A percentile compares a stretch with the other conserved stretches of the same genome.
Evolutionary conservation across 2,888 invertebrate species (phyloP).

Genomic region (Drosophila niveifrons): DNA sequence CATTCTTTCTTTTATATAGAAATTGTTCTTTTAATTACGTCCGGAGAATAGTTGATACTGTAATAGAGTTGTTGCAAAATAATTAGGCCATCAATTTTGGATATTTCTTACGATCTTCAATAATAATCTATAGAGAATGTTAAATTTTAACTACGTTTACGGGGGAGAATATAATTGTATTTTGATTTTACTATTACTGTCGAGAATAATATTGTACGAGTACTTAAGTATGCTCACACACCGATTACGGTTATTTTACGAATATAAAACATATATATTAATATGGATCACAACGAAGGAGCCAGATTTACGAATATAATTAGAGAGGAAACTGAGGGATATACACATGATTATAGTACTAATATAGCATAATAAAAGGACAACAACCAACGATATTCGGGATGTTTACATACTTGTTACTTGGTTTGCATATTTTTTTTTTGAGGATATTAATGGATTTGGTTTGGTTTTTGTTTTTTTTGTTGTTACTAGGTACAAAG

Average conservation of each 20-base stretch:
- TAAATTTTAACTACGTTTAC: slow-evolving; percentile 43
- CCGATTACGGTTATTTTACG: slow-evolving; percentile 46
- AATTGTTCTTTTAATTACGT: slow-evolving; percentile 86
- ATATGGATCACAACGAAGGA: slow-evolving; percentile 32
- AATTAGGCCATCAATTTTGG: slow-evolving; percentile 75
- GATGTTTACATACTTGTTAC: slow-evolving; percentile 51
- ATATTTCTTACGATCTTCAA: slow-evolving; percentile 48
- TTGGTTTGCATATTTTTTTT: slow-evolving; percentile 16
- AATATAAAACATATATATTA: slow-evolving; percentile 42
- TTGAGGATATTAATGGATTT: background rate
- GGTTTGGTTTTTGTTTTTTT: background rate
- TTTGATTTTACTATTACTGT: slow-evolving; percentile 14
- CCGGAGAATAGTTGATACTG: slow-evolving; percentile 90
- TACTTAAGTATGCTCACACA: slow-evolving; percentile 46
- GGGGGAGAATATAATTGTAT: slow-evolving; percentile 3
- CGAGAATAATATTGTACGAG: slow-evolving; percentile 16
- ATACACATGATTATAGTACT: slow-evolving; percentile 28
- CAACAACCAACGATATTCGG: slow-evolving; percentile 45
- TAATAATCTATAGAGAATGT: slow-evolving; percentile 47
- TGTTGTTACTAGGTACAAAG: slow-evolving; percentile 47
- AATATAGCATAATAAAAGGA: slow-evolving; percentile 44
- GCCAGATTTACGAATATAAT: slow-evolving; percentile 20
- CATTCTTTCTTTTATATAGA: slow-evolving; percentile 28
- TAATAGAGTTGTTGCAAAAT: slow-evolving; percentile 86
- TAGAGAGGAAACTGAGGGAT: slow-evolving; percentile 18